phyloP scores from a whole-genome alignment of 1,140 invertebrate genomes.

The Drosophila biarmipes region DNA sequence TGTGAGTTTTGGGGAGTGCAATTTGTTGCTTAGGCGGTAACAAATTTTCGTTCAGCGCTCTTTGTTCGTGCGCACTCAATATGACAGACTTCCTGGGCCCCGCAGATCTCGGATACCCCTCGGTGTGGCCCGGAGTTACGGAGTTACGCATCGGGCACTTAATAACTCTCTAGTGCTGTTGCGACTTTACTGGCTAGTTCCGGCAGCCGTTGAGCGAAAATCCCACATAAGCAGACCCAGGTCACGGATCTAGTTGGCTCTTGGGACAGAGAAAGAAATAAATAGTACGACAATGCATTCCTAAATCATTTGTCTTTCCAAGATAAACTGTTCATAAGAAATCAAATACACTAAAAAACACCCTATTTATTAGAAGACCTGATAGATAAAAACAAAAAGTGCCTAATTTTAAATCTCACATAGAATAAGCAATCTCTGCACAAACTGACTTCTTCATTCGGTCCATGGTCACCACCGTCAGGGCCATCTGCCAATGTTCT shows the following conservation, averaged over 20 bases:
- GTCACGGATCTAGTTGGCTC: not conserved
- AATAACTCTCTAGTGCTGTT: constrained; percentile 16
- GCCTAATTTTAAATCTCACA: not conserved
- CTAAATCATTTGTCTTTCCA: too few relatives aligned
- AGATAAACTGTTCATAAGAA: too few relatives aligned
- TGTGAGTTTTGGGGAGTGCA: constrained; percentile 46
- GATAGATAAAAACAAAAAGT: not conserved
- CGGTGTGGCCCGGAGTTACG: constrained; percentile 6
- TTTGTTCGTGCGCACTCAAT: constrained; percentile 77
- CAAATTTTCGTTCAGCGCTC: constrained; percentile 58
- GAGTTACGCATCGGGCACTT: constrained; percentile 39
- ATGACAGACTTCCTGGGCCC: constrained; percentile 64
- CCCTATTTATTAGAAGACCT: too few relatives aligned
- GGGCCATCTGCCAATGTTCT: constrained; percentile 7
- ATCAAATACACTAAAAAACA: too few relatives aligned
- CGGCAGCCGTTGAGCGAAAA: constrained; percentile 18
- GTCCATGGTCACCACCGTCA: not conserved
- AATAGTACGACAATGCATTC: too few relatives aligned
- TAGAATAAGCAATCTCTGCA: not conserved
- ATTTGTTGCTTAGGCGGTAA: constrained; percentile 69
- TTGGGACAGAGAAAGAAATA: too few relatives aligned
- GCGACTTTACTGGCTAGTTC: constrained; percentile 37
- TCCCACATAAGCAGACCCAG: constrained; percentile 5
- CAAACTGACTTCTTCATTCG: constrained; percentile 6
- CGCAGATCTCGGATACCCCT: constrained; percentile 24